Evolutionary conservation across 1,140 invertebrate genomes (phyloP), one percentile per base, ranked within the genome.

Genomic region (Chlorops oryzae): DNA sequence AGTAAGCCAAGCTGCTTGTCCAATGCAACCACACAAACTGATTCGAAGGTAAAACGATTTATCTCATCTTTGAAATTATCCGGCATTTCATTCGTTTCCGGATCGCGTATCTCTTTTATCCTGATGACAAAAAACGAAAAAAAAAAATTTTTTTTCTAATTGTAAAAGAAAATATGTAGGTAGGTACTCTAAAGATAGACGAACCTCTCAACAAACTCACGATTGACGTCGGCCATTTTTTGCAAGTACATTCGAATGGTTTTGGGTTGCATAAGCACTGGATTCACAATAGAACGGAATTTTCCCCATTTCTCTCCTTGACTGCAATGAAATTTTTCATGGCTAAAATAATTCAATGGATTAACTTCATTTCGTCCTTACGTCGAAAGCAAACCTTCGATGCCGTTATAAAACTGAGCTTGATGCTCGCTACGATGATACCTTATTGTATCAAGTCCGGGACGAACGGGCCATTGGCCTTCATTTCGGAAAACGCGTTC

Each of bases 381-480:
- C 47, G 53, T 47, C 1, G 41, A n/a, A 10, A 53, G 15, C 18
- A 55, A 24, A 20, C 51, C 51, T 13, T 47, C 44, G 22, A 41
- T 18, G 12, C 47, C 42, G 15, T 45, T 20, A 46, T 45, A 58
- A 12, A 58, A 51, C 7, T 58, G 51, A 2, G 50, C 46, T 6
- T 51, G 38, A 20, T 51, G 21, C n/a, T 51, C 40, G 7, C 45
- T 34, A 10, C 56, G 42, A 51, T 58, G 50, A 52, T 56, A 51
- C 0, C 15, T 18, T 12, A 53, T n/a, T 18, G 46, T 23, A 10
- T 50, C 32, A 3, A 34, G 28, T 18, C 41, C 50, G 3, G 40
- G 46, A 6, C 56, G 25, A 10, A 27, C 13, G 0, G 48, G 27
- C 34, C 51, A 48, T 2, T 17, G 12, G 10, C 51, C 39, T 40